Conservation (phyloP, 2,113 vertebrate genomes). For the Mesoclemmys tuberculata region DNA sequence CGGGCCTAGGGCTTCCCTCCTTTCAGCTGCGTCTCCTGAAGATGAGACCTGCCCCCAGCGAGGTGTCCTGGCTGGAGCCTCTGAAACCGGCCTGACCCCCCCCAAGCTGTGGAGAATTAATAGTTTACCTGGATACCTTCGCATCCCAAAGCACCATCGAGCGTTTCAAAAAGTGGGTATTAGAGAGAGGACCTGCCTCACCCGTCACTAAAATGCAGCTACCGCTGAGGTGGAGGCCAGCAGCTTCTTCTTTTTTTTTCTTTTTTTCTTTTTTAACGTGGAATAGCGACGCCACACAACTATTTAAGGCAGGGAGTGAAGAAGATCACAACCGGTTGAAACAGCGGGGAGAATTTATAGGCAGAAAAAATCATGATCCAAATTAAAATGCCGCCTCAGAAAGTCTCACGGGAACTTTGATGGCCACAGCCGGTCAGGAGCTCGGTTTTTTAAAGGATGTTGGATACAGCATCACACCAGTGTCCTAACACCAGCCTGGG, state of each 20-base stretch:
- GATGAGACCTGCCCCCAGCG: not conserved
- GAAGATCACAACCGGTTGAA: not conserved
- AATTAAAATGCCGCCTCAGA: not conserved
- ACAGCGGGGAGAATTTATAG: not conserved
- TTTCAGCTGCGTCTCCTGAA: not conserved
- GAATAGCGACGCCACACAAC: not conserved
- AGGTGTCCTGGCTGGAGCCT: not conserved
- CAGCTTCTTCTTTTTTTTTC: too few species aligned
- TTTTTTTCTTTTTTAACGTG: not conserved
- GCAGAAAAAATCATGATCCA: not conserved
- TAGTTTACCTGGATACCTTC: not conserved
- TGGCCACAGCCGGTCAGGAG: not conserved
- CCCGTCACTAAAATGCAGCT: not conserved
- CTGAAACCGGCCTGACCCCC: not conserved
- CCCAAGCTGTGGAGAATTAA: not conserved
- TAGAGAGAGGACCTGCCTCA: conserved; percentile 31
- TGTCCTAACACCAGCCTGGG: not conserved
- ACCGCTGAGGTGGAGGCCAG: conserved; percentile 22
- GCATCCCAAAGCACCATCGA: not conserved
- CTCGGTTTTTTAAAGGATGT: not conserved
- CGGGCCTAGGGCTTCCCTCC: not conserved
- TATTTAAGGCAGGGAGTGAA: not conserved
- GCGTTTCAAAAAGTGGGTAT: not conserved
- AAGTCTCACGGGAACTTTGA: not conserved
- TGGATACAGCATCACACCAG: not conserved